Evolutionary conservation across 2,888 invertebrate species (phyloP).

Genomic region (Eremobia ochroleuca): DNA sequence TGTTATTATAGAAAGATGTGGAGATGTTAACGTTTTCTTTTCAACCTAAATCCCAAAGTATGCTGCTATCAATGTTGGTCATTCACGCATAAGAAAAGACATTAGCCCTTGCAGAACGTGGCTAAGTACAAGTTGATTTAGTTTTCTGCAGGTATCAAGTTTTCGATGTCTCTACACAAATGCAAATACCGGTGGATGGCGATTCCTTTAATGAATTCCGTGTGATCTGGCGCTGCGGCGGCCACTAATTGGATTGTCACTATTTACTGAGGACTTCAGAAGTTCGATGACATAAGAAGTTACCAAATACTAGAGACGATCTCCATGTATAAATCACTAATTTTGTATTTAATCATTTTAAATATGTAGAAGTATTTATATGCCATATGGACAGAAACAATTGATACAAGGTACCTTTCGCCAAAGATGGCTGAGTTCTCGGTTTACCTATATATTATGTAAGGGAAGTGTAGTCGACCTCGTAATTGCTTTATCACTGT

Average conservation of each 20-base stretch:
- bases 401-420: background rate
- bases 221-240: constrained; percentile 32
- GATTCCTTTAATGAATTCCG: constrained; percentile 49
- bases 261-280: constrained; percentile 13
- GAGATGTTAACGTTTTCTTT: background rate
- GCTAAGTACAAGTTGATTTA: background rate
- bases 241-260: constrained; percentile 17
- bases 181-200: constrained; percentile 21
- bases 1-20: background rate
- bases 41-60: background rate
- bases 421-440: too few relatives aligned
- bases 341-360: background rate
- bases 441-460: too few relatives aligned
- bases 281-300: background rate
- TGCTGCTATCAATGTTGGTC: background rate
- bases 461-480: background rate
- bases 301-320: background rate
- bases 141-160: background rate
- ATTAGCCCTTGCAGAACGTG: background rate
- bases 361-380: background rate
- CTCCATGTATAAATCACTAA: background rate
- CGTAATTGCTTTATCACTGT: background rate
- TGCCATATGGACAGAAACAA: background rate
- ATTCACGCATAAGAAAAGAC: background rate
- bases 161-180: background rate